A percentile compares a stretch with the other conserved stretches of the same genome.
phyloP scores from a whole-genome alignment of 1,140 invertebrate genomes.

The Carcinoscorpius rotundicauda region DNA sequence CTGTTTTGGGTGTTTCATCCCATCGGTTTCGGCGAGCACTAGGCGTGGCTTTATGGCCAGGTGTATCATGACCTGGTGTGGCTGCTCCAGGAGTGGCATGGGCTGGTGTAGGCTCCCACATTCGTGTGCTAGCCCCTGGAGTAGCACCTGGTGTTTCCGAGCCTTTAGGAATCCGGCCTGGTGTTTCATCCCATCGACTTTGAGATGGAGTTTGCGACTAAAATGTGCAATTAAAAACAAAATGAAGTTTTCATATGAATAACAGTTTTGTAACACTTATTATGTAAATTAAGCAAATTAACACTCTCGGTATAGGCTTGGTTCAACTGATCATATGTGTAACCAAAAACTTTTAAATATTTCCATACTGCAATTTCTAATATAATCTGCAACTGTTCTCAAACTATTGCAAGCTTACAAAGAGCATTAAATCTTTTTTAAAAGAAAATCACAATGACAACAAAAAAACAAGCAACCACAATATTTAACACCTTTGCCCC shows the following conservation, averaged over 20 bases:
- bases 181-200: conserved; percentile 95
- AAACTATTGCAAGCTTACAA: too few relatives aligned
- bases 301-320: too few relatives aligned
- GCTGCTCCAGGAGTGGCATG: conserved; percentile 66
- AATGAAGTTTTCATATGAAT: conserved; percentile 5
- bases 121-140: conserved; percentile 59
- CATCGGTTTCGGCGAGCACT: conserved; percentile 82
- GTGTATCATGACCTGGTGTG: conserved; percentile 80
- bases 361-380: too few relatives aligned
- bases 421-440: too few relatives aligned
- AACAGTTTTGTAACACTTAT: not conserved
- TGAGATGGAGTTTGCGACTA: conserved; percentile 58
- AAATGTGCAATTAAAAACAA: conserved; percentile 21
- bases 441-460: too few relatives aligned
- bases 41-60: conserved; percentile 56
- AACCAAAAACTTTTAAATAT: too few relatives aligned
- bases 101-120: conserved; percentile 90
- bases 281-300: not conserved
- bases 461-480: too few relatives aligned
- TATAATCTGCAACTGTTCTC: too few relatives aligned
- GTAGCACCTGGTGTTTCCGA: conserved; percentile 86
- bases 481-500: too few relatives aligned
- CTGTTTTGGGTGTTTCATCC: conserved; percentile 98
- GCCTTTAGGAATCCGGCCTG: conserved; percentile 60
- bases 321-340: too few relatives aligned